Base-by-base conservation (phyloP, 2,113 vertebrate species). In the Sebastes fasciatus region DNA sequence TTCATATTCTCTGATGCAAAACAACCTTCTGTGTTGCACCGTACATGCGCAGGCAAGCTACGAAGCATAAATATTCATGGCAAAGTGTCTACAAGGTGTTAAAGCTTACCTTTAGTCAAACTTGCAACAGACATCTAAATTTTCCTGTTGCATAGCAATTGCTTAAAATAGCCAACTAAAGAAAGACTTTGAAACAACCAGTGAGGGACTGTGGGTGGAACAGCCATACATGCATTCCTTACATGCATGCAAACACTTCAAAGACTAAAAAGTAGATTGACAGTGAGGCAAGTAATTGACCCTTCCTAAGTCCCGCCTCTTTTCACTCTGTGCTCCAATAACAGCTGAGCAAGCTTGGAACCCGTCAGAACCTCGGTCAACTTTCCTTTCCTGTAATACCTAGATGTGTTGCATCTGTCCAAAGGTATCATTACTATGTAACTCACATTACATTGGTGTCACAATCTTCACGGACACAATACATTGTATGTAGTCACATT, bases 1-100 rank as follows among this genome's bases (percentile, higher is more conserved):
- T 89, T 88, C 84, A 90, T 86, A 85, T 80, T 84, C 60, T 61
- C 19, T 16, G 76, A 92, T 85, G 83, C 86, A 88, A 89, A 90
- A 88, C 86, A 86, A 81, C 87, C 80, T 85, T 86, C 77, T 77
- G 67, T 76, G 74, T 83, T 88, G 83, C 82, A 67, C 62, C 63
- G 48, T 67, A 72, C 82, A 86, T 68, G 74, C 43, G 19, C 85
- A 84, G 70, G 62, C 55, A 71, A 60, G 71, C 67, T 79, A 78
- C 76, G 51, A 61, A 45, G 49, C 55, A 90, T 88, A 78, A 23
- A 87, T 91, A 91, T 87, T 88, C 52, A 88, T 84, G 67, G 5
- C 3, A 45, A 82, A 86, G 43, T 61, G 52, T 82, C 74, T 62
- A 83, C 84, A 85, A 85, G 43, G 60, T 74, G 61, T 86, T 73